Evolutionary conservation across 1,140 invertebrate species (phyloP), one percentile per base, ranked within the genome.

Genomic region (Luehdorfia chinensis): DNA sequence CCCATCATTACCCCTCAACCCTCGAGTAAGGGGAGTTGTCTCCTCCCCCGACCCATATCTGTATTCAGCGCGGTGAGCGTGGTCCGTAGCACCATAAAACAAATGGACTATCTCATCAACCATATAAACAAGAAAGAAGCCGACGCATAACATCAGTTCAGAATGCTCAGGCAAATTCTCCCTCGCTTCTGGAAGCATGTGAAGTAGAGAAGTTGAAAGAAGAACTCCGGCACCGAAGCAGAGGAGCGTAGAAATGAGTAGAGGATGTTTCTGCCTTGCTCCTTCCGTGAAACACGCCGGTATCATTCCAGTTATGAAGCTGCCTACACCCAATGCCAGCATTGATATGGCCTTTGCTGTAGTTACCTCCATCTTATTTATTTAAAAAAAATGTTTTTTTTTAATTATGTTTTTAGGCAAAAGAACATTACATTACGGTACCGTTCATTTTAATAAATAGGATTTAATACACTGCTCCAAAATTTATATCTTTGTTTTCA

Each of bases 171-270:
- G 74, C 16, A 91, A 60, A 36, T 83, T 79, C 37, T 90, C 87
- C 46, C 88, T 85, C 5, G 94, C 91, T 84, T 97, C 95, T 9
- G 95, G 94, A 25, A 97, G 81, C 84, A 97, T 93, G 75, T 97
- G 95, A 1, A 95, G 85, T 23, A 95, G 76, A 12, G 93, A 92
- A 0, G 95, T 96, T 0, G 93, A 93, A 9, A 97, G 73, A 16
- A 97, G 88, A 4, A 97, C 94, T 0, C 96, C 95, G 2, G 92
- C 95, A 13, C 95, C 95, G 55, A 95, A 95, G 64, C 94, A 96
- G 0, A 96, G 88, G 5, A 94, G 70, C 7, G 89, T 85, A 4
- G 92, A 93, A 5, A 92, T 84, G 2, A 90, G 59, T 1, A 93
- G 60, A n/a, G 90, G 90, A 32, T 89, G 88, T 9, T 83, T 64